Evolutionary conservation across 2,113 vertebrate species (phyloP), one percentile per base, ranked within the genome.

Genomic region (Bostrychus sinensis): DNA sequence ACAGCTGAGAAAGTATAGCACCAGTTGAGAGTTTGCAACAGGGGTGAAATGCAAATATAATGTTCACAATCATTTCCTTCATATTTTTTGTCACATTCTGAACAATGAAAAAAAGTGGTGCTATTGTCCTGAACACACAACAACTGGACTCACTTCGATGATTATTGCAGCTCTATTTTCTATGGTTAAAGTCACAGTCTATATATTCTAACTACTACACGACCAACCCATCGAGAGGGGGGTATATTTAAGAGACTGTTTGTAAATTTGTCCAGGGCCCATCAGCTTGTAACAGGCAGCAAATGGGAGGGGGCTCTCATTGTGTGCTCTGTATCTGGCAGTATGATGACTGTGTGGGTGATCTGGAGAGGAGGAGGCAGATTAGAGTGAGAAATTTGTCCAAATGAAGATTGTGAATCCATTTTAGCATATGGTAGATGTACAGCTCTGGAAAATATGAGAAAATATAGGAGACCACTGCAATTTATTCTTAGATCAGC

Each of bases 161-260:
- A 84, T 89, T 88, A 89, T 88, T 92, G 89, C 85, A 82, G 80
- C 75, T 87, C 84, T 90, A 88, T 80, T 72, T 68, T 79, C 71
- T 85, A 81, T 83, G 72, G 75, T 79, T 68, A 69, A 84, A 63
- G 71, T 87, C 77, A 89, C 87, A 81, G 66, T 86, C 80, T 86
- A 89, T 61, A 80, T 74, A 86, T 72, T 71, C 81, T 41, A 79
- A 78, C 79, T 83, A 86, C 70, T 72, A 70, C 78, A 80, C 81
- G 57, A 81, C 77, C 51, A 39, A 57, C 80, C 72, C 78, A 50
- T 34, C 62, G 72, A 72, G 70, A 23, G 62, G 61, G n/a, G 66
- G 78, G 64, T 74, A 54, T 54, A 25, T 19, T 32, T 36, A 43
- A 64, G 60, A 64, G 70, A 74, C 65, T 39, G 63, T 78, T 56